These are phyloP conservation scores for Drosophila eugracilis DNA, from an alignment of 1,140 invertebrate genomes.

Conservation along the genomic window DNA sequence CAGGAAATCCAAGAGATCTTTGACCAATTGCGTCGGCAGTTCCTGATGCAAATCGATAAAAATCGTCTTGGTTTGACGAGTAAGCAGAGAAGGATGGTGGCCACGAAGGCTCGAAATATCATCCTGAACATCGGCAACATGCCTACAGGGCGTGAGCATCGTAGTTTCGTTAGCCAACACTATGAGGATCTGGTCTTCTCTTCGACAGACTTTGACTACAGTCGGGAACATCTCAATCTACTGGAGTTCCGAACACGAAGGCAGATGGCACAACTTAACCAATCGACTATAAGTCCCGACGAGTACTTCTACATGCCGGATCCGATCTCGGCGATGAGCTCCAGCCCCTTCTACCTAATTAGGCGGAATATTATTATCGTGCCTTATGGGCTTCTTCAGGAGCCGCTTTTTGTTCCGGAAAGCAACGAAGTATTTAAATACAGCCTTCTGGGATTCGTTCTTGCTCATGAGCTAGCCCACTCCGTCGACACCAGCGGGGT, in stretches of 20 bases:
- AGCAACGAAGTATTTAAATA: constrained; percentile 66
- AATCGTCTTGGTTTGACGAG: constrained; percentile 34
- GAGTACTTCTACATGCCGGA: constrained; percentile 45
- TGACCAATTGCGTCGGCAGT: constrained; percentile 31
- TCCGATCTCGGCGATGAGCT: constrained; percentile 32
- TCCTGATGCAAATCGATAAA: constrained; percentile 16
- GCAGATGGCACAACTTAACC: constrained; percentile 23
- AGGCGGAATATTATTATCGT: constrained; percentile 58
- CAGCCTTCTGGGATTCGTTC: constrained; percentile 67
- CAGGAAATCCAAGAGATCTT: constrained; percentile 23
- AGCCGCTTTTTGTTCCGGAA: constrained; percentile 45
- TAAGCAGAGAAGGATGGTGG: constrained; percentile 1
- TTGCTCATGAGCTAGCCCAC: constrained; percentile 70
- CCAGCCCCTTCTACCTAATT: constrained; percentile 54
- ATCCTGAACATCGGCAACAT: constrained; percentile 71
- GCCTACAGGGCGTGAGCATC: constrained; percentile 31
- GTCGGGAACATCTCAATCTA: constrained; percentile 48
- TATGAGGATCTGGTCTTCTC: constrained; percentile 46
- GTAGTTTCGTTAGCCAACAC: constrained; percentile 23
- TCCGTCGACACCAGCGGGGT: constrained; percentile 53
- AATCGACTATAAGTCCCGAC: background rate
- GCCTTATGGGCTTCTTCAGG: constrained; percentile 61
- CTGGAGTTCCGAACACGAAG: constrained; percentile 34
- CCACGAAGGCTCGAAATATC: constrained; percentile 39
- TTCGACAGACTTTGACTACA: constrained; percentile 26